Evolutionary conservation across 2,113 vertebrate genomes (phyloP).

Genomic region (Ptyas mucosa): DNA sequence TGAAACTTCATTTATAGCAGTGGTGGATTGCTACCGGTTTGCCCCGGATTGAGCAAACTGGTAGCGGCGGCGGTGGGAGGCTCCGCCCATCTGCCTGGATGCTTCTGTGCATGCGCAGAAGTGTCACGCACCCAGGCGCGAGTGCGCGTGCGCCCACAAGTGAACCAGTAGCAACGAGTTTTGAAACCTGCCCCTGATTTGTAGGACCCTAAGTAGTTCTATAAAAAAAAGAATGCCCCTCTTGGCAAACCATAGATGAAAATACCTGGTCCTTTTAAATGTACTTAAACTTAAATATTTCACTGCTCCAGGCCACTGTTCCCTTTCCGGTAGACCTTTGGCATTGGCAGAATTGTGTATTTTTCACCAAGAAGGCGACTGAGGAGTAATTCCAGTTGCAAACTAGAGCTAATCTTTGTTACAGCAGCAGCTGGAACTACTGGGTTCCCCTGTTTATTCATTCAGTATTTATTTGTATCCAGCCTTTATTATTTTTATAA

Average conservation of each 20-base stretch:
- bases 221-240: background rate
- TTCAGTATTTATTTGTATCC: background rate
- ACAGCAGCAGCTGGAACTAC: background rate
- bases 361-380: background rate
- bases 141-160: too few relatives aligned
- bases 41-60: too few relatives aligned
- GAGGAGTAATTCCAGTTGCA: background rate
- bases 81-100: too few relatives aligned
- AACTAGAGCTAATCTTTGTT: background rate
- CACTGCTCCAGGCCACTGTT: background rate
- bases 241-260: background rate
- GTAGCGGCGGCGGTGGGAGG: too few relatives aligned
- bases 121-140: too few relatives aligned
- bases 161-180: too few relatives aligned
- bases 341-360: background rate
- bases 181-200: too few relatives aligned
- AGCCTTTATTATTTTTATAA: background rate
- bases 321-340: background rate
- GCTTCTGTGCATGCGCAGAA: too few relatives aligned
- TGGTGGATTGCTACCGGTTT: too few relatives aligned
- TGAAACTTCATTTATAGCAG: background rate
- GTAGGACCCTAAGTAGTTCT: background rate
- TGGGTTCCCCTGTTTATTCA: background rate
- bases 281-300: background rate
- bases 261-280: background rate